These are phyloP conservation scores for Thunnus albacares DNA, from an alignment of 2,797 vertebrate species.

Conservation along the genomic window DNA sequence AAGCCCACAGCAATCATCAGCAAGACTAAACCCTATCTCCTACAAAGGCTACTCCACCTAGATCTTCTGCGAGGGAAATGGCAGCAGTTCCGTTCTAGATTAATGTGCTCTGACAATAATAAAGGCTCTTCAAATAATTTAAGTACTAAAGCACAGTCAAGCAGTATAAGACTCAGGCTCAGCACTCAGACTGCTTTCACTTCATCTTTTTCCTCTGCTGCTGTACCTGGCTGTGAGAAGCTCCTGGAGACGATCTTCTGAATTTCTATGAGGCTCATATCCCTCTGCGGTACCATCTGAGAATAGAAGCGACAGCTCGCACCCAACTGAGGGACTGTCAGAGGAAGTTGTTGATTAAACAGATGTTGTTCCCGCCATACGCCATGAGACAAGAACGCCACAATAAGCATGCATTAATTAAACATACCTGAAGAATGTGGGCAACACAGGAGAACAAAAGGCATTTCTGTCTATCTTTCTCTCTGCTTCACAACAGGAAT, in stretches of 20 bases:
- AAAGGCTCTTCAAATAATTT: constrained; percentile 69
- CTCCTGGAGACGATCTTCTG: constrained; percentile 58
- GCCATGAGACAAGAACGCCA: constrained; percentile 69
- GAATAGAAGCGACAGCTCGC: constrained; percentile 76
- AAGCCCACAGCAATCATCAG: constrained; percentile 60
- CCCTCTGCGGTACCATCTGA: constrained; percentile 73
- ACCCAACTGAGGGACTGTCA: constrained; percentile 77
- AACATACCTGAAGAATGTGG: constrained; percentile 73
- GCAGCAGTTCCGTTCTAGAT: constrained; percentile 49
- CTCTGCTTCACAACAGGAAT: constrained; percentile 46
- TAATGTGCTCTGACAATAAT: constrained; percentile 70
- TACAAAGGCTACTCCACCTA: constrained; percentile 53
- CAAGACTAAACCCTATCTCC: constrained; percentile 43
- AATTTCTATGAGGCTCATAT: constrained; percentile 79
- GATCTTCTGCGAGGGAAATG: constrained; percentile 58
- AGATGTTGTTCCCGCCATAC: constrained; percentile 72
- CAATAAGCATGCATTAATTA: constrained; percentile 81
- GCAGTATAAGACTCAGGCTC: constrained; percentile 52
- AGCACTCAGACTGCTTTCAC: constrained; percentile 56
- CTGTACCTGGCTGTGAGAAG: constrained; percentile 66
- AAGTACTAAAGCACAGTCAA: constrained; percentile 68
- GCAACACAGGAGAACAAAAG: constrained; percentile 66
- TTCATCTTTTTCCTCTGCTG: constrained; percentile 57
- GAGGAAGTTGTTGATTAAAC: constrained; percentile 86
- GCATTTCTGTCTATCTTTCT: constrained; percentile 50